Evolutionary conservation across 2,888 invertebrate species (phyloP), one percentile per base, ranked within the genome.

Genomic region (Arenicola marina): DNA sequence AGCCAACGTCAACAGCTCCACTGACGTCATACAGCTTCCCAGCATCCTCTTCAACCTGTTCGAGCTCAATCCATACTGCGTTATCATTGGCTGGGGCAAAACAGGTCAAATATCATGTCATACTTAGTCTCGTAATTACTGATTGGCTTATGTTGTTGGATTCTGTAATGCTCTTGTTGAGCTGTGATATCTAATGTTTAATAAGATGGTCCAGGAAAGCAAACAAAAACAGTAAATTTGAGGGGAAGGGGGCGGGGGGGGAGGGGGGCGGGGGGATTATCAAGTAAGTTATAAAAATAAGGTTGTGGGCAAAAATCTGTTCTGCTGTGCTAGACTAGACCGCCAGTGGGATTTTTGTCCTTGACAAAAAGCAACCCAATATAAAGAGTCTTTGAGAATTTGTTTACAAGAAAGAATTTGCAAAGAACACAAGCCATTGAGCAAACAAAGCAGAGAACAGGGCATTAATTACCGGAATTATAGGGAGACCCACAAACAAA

Each of bases 1-100:
- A 11, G 48, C 48, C n/a, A 48, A 48, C 48, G 48, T 48, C 48
- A 38, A 38, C 38, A 48, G 48, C 26, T 24, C 48, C 7, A 24
- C 15, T 7, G 48, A 48, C 18, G 24, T 48, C 48, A 11, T 48
- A 24, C 11, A 7, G 7, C 26, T 48, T 11, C 48, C 48, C 7
- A 24, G 24, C 26, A 7, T 21, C 18, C 7, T 48, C 18, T 48
- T 48, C 48, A 48, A 48, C 48, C 48, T 48, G 18, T 48, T 48
- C 48, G 48, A 21, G 26, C 48, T 48, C 18, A 48, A 48, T 48
- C 48, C 48, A 7, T n/a, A 21, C 48, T 48, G 48, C 24, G 7
- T n/a, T 24, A 24, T 24, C 48, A 48, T 48, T 21, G 48, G 48
- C 24, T 48, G 48, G 48, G 48, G 48, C 48, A 24, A n/a, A 7